Evolutionary conservation across 1,140 invertebrate genomes (phyloP).

Genomic region (Brachionus paranguensis): DNA sequence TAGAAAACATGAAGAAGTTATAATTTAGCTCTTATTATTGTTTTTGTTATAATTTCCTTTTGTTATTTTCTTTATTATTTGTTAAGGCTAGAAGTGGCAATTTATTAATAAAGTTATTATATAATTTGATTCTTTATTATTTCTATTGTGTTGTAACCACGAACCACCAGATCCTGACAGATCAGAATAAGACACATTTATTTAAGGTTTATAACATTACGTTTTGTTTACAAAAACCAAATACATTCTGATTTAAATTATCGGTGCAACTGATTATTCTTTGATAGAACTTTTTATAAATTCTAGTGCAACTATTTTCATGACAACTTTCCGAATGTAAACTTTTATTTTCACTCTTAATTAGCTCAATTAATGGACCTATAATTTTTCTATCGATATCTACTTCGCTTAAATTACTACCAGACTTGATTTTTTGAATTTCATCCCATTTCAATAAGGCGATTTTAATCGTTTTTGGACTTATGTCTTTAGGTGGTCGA

Average conservation of each 20-base stretch:
- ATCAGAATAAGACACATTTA: no score
- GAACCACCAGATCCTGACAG: no score
- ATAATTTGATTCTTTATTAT: no score
- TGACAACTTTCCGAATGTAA: not conserved
- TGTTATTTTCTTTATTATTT: no score
- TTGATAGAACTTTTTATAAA: not conserved
- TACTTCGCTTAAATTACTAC: not conserved
- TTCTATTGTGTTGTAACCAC: no score
- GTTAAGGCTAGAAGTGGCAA: no score
- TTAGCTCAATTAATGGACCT: not conserved
- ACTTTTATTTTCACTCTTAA: not conserved
- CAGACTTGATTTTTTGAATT: not conserved
- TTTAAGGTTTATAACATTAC: no score
- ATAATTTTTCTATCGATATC: not conserved
- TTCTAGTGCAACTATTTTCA: no score
- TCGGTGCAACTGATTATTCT: not conserved
- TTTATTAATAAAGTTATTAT: no score
- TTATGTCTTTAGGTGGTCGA: not conserved
- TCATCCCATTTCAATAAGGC: not conserved
- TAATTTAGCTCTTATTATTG: no score
- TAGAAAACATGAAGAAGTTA: no score
- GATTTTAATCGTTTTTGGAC: not conserved
- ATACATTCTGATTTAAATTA: not conserved
- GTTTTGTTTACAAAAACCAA: not conserved
- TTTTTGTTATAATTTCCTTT: no score